Evolutionary conservation across 2,888 invertebrate species (phyloP).

Genomic region (Suillia variegata): DNA sequence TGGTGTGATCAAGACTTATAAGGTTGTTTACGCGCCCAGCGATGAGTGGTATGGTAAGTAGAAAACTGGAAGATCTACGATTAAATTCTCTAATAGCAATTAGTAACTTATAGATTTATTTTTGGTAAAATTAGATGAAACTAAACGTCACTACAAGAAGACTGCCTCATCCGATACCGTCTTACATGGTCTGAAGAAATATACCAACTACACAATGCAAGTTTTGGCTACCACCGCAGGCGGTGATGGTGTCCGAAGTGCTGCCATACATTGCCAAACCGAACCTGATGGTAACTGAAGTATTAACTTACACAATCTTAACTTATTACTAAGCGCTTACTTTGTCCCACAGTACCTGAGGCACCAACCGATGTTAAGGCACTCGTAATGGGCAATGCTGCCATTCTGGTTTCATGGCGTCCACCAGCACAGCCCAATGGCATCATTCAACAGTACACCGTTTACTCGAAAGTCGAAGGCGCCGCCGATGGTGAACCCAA

Average conservation of each 20-base stretch:
- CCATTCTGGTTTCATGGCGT: slow-evolving; percentile 92
- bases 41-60: slow-evolving; percentile 90
- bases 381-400: slow-evolving; percentile 87
- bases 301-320: not conserved
- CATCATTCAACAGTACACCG: slow-evolving; percentile 89
- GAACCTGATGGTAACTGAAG: slow-evolving; percentile 84
- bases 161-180: slow-evolving; percentile 92
- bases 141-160: slow-evolving; percentile 87
- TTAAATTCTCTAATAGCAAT: not conserved
- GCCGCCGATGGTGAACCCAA: slow-evolving; percentile 70
- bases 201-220: slow-evolving; percentile 96
- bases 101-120: not conserved
- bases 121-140: slow-evolving; percentile 72
- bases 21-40: slow-evolving; percentile 89
- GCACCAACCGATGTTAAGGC: slow-evolving; percentile 93
- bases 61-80: not conserved
- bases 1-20: slow-evolving; percentile 94
- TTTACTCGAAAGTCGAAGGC: slow-evolving; percentile 82
- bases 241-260: slow-evolving; percentile 85
- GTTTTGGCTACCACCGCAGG: slow-evolving; percentile 93
- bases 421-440: slow-evolving; percentile 93
- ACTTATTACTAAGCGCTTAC: not conserved
- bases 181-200: slow-evolving; percentile 90
- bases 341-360: slow-evolving; percentile 76
- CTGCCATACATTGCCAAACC: slow-evolving; percentile 86